Conservation (phyloP, 2,113 vertebrate genomes). For the Labeo catla region DNA sequence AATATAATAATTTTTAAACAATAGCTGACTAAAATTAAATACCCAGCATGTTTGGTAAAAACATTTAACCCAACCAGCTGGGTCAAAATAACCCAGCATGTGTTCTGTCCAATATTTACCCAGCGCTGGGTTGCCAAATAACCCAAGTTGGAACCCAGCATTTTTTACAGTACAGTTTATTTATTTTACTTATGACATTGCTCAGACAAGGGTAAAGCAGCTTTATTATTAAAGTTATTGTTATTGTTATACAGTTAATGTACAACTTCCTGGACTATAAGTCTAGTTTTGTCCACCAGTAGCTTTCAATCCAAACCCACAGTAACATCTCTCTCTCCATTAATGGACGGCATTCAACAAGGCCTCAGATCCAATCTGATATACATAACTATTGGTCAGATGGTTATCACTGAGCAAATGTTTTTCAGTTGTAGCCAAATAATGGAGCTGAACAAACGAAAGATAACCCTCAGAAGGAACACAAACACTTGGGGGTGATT, state of each 20-base stretch:
- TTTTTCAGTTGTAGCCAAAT: constrained; percentile 58
- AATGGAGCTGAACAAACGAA: constrained; percentile 21
- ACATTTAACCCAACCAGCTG: no score
- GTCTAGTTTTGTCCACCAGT: neutral
- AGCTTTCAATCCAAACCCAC: neutral
- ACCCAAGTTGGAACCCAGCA: no score
- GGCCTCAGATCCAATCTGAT: constrained; percentile 43
- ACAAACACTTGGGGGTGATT: constrained; percentile 56
- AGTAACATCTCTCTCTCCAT: neutral
- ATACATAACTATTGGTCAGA: constrained; percentile 55
- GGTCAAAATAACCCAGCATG: no score
- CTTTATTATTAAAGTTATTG: no score
- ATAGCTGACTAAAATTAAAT: no score
- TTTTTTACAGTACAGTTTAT: no score
- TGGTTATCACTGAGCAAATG: constrained; percentile 60
- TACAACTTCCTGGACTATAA: neutral
- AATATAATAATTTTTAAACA: no score
- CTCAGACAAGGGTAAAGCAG: no score
- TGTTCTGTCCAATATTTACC: no score
- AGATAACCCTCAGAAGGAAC: constrained; percentile 53
- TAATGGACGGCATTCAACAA: constrained; percentile 30
- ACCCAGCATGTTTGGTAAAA: no score
- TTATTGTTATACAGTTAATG: neutral
- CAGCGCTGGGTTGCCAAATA: no score
- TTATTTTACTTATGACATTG: no score